These are phyloP conservation scores for Heterodera schachtii DNA, from an alignment of 1,140 invertebrate species.

Conservation along the genomic window DNA sequence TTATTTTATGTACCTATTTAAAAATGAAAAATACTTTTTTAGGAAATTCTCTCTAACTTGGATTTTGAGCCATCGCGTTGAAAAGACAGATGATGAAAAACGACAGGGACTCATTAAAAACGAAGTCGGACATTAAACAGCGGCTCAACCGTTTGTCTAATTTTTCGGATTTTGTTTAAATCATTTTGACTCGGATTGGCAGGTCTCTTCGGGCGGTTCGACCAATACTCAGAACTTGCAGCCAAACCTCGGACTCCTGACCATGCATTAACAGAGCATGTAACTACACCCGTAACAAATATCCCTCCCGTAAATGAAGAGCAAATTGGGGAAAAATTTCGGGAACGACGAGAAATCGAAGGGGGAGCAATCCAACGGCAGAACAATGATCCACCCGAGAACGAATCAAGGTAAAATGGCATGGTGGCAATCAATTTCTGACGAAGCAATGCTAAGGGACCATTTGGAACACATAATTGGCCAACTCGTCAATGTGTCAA, in stretches of 20 bases:
- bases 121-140: slow-evolving; percentile 28
- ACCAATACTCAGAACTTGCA: slow-evolving; percentile 19
- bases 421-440: background rate
- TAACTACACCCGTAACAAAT: background rate
- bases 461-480: slow-evolving; percentile 18
- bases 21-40: background rate
- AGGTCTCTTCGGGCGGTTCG: slow-evolving; percentile 28
- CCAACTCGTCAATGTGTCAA: slow-evolving; percentile 28
- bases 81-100: slow-evolving; percentile 24
- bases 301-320: background rate
- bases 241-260: slow-evolving; percentile 13
- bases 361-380: background rate
- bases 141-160: slow-evolving; percentile 28
- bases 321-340: background rate
- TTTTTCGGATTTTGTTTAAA: background rate
- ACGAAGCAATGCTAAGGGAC: slow-evolving; percentile 2
- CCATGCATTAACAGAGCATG: background rate
- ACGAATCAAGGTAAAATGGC: slow-evolving; percentile 1
- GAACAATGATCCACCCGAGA: background rate
- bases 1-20: background rate
- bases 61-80: background rate
- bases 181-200: background rate
- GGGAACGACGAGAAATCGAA: background rate
- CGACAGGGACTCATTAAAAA: slow-evolving; percentile 5
- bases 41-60: background rate